phyloP scores from a whole-genome alignment of 2,888 invertebrate genomes.

The Ferrisia virgata region DNA sequence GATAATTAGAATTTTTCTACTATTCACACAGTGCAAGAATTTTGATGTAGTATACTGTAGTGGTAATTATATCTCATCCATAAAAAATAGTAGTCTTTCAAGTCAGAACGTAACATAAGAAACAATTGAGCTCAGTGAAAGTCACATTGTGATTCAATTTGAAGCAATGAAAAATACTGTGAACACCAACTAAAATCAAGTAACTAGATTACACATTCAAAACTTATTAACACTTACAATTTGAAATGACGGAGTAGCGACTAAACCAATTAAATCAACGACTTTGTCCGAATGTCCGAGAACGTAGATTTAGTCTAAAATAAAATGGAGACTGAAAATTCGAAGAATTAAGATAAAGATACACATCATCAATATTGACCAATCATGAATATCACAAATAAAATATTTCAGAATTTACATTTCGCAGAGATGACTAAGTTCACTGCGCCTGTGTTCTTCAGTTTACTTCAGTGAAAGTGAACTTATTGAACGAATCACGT shows the following conservation, averaged over 20 bases:
- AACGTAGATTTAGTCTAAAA: neutral
- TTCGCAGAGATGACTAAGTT: no score
- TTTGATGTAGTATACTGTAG: no score
- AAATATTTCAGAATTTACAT: neutral
- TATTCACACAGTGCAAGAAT: neutral
- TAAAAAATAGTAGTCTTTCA: neutral
- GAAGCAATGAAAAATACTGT: neutral
- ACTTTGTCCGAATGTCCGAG: constrained; percentile 1
- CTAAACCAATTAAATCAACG: neutral
- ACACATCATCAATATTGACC: constrained; percentile 38
- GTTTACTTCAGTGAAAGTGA: no score
- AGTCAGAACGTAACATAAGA: neutral
- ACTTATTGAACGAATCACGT: no score
- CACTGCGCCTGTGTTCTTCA: no score
- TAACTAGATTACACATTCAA: neutral
- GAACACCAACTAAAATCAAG: neutral
- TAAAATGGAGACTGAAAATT: constrained; percentile 17
- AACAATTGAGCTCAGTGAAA: neutral
- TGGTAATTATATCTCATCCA: no score
- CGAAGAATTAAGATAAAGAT: neutral
- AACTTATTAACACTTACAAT: neutral
- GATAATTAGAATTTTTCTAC: neutral
- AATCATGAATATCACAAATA: constrained; percentile 19
- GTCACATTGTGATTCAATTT: neutral
- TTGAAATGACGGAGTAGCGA: neutral